Base-by-base conservation (phyloP, 92 coral and sea anemone genomes). In the Palythoa caribaeorum region DNA sequence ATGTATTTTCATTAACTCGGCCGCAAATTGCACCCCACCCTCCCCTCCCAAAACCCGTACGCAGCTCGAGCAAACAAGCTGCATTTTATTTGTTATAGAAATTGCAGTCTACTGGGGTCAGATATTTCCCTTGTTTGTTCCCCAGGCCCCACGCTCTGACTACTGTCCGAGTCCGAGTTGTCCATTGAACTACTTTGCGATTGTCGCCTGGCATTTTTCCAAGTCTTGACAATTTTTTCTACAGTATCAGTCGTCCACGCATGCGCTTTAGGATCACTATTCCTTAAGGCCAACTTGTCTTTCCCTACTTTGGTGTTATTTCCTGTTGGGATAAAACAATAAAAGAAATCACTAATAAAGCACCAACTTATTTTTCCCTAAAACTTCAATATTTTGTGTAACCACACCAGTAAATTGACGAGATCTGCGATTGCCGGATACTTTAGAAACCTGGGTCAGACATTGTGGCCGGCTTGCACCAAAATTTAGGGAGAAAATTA, bases 231-330 rank as follows among this genome's bases (percentile, higher is more conserved):
- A 51, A 95, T 95, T 74, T 90, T 95, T 57, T 95, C 98, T 28
- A 95, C 93, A 0, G 98, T 90, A 71, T 92, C 95, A 17, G 94
- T 84, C 2, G 98, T 92, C 98, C 98, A 95, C 38, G 98, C 91
- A 57, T 94, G 98, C n/a, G 94, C 48, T 60, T 1, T 65, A 9
- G 10, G 54, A 11, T 55, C 76, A 53, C 76, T 35, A 2, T 36
- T 68, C 47, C 39, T 66, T 19, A 48, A 40, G 5, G 86, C 62
- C 38, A 62, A 35, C 66, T 14, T 44, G 19, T 68, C 86, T 38
- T 81, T 65, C 65, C 15, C 65, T 28, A 65, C 76, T 81, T 81
- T 81, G 57, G 86, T 66, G 7, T 63, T 63, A 9, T 76, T 47
- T 81, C 86, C 86, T 81, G 76, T 12, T 5, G 6, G 4, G 40